Evolutionary conservation across 2,888 invertebrate genomes (phyloP).

Genomic region (Salticus scenicus): DNA sequence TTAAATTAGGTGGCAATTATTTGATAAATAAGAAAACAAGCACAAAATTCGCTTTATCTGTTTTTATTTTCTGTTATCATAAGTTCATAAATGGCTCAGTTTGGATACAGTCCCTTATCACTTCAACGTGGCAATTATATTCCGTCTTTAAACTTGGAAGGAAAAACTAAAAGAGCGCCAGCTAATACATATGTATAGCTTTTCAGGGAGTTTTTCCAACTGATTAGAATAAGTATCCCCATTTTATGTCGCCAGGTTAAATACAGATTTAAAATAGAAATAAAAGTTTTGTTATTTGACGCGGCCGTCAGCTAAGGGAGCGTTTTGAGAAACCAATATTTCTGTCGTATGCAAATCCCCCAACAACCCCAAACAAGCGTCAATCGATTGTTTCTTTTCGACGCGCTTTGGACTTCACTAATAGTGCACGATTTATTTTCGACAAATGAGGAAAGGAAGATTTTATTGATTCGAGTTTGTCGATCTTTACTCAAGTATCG

Average conservation of each 20-base stretch:
- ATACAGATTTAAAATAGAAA: conserved; percentile 55
- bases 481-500: background rate
- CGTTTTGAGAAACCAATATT: conserved; percentile 16
- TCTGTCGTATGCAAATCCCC: conserved; percentile 41
- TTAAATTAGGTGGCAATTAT: too few relatives aligned
- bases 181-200: conserved; percentile 56
- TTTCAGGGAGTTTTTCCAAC: conserved; percentile 49
- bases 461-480: conserved; percentile 16
- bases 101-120: conserved; percentile 17
- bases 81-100: background rate
- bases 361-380: conserved; percentile 36
- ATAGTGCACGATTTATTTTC: conserved; percentile 48
- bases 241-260: conserved; percentile 45
- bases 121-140: conserved; percentile 15
- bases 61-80: background rate
- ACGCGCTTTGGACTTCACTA: conserved; percentile 14
- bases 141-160: background rate
- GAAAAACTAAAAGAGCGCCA: conserved; percentile 11
- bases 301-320: conserved; percentile 22
- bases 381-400: conserved; percentile 40
- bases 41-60: too few relatives aligned
- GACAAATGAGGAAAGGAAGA: conserved; percentile 32
- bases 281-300: conserved; percentile 42
- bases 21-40: too few relatives aligned
- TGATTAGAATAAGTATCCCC: conserved; percentile 54